These are phyloP conservation scores for Caenorhabditis angaria DNA, from an alignment of 2,888 invertebrate species.

Conservation along the genomic window DNA sequence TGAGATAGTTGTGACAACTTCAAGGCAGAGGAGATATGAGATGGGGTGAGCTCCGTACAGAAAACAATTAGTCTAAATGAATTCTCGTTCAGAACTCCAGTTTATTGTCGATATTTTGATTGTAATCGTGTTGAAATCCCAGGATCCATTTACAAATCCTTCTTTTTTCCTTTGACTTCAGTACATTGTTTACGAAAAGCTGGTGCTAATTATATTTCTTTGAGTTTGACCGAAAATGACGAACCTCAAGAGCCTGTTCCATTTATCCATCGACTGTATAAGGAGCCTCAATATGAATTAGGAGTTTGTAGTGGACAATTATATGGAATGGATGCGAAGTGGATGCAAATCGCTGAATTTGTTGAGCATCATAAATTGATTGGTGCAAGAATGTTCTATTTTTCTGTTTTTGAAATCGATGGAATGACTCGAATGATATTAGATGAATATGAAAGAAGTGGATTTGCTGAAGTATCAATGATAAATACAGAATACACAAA, in stretches of 20 bases:
- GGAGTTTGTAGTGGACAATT: constrained; percentile 25
- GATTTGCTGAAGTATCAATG: constrained; percentile 20
- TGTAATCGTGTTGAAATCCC: constrained; percentile 21
- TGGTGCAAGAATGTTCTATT: constrained; percentile 22
- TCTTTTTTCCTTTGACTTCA: constrained; percentile 18
- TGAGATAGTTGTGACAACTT: constrained; percentile 17
- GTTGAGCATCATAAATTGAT: constrained; percentile 23
- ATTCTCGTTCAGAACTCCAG: not conserved
- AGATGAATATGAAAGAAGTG: constrained; percentile 20
- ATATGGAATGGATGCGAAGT: constrained; percentile 21
- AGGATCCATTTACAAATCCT: not conserved
- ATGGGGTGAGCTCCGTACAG: constrained; percentile 1
- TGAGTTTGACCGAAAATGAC: not conserved
- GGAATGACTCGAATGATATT: constrained; percentile 7
- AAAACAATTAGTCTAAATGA: too few species aligned
- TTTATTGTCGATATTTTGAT: constrained; percentile 22
- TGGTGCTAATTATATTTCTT: constrained; percentile 14
- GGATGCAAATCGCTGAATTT: constrained; percentile 18
- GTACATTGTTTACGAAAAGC: constrained; percentile 12
- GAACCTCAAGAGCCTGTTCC: constrained; percentile 12
- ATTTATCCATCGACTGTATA: not conserved
- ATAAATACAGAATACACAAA: constrained; percentile 22
- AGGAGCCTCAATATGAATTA: constrained; percentile 22
- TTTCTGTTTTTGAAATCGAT: constrained; percentile 22
- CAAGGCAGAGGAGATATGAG: constrained; percentile 8